Percentiles rank a stretch among this genome's conserved stretches.
phyloP scores from a whole-genome alignment of 2,888 invertebrate species.

The Taphrorychus bicolor region DNA sequence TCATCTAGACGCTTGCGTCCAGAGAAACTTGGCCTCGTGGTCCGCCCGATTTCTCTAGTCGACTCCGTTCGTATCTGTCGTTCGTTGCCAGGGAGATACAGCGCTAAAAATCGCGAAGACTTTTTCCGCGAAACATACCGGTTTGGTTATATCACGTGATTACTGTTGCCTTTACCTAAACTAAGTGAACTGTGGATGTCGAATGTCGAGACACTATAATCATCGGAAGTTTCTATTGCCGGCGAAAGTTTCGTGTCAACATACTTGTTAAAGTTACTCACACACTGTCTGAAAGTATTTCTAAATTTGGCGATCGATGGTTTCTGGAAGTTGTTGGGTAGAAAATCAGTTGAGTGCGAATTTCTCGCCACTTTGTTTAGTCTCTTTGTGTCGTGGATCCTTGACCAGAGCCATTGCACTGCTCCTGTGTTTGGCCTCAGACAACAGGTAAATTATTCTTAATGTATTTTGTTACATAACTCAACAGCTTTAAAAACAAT shows the following conservation, averaged over 20 bases:
- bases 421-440: conserved; percentile 36
- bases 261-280: conserved; percentile 22
- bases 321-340: conserved; percentile 27
- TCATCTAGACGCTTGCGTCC: conserved; percentile 54
- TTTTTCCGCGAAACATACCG: conserved; percentile 36
- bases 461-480: background rate
- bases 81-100: conserved; percentile 40
- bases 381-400: conserved; percentile 10
- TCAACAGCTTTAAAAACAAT: too few relatives aligned
- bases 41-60: conserved; percentile 58
- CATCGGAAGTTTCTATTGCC: conserved; percentile 5
- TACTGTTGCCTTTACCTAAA: conserved; percentile 22
- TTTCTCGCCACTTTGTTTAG: conserved; percentile 6
- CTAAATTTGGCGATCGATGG: conserved; percentile 38
- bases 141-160: conserved; percentile 29
- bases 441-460: conserved; percentile 37
- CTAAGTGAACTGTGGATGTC: conserved; percentile 7
- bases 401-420: conserved; percentile 13
- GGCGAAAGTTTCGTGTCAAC: background rate
- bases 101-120: conserved; percentile 36
- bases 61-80: conserved; percentile 58
- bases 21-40: conserved; percentile 54
- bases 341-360: conserved; percentile 24
- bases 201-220: conserved; percentile 13
- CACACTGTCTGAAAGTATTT: conserved; percentile 31